A percentile compares a stretch with the other conserved stretches of the same genome.
These are phyloP conservation scores for Heptranchias perlo DNA, from an alignment of 2,113 vertebrate species.

Conservation along the genomic window DNA sequence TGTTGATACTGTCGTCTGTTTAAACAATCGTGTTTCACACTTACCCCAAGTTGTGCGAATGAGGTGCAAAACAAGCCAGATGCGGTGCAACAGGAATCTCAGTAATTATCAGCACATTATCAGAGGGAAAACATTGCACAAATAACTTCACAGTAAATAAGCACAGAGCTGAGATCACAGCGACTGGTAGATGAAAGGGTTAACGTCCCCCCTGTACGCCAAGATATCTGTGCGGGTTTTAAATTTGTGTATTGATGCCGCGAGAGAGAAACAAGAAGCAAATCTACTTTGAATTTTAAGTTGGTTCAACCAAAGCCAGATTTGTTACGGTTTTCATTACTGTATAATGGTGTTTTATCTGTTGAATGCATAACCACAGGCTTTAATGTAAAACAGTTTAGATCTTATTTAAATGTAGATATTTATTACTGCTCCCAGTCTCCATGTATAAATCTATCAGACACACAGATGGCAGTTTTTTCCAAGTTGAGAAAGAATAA, in stretches of 20 bases:
- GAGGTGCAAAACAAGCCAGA: neutral
- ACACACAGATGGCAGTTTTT: neutral
- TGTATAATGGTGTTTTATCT: slow-evolving; percentile 32
- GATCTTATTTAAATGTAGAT: slow-evolving; percentile 37
- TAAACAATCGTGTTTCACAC: neutral
- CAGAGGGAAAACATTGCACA: neutral
- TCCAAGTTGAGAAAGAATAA: neutral
- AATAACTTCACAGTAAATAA: neutral
- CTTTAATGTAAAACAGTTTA: slow-evolving; percentile 36
- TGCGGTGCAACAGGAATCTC: neutral
- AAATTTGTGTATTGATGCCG: slow-evolving; percentile 12
- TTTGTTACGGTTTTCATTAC: slow-evolving; percentile 35
- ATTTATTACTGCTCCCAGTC: slow-evolving; percentile 21
- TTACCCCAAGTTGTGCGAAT: neutral
- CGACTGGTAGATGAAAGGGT: neutral
- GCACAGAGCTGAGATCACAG: neutral
- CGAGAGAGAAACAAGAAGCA: neutral
- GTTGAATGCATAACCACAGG: slow-evolving; percentile 30
- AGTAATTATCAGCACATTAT: neutral
- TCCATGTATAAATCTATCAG: slow-evolving; percentile 12
- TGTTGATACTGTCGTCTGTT: neutral
- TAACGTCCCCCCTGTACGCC: neutral
- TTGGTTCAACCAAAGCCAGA: slow-evolving; percentile 12
- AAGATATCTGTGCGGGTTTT: neutral
- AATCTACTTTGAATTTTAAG: slow-evolving; percentile 34